These are phyloP conservation scores for Leucopsar rothschildi DNA, from an alignment of 2,113 vertebrate genomes.

Conservation along the genomic window DNA sequence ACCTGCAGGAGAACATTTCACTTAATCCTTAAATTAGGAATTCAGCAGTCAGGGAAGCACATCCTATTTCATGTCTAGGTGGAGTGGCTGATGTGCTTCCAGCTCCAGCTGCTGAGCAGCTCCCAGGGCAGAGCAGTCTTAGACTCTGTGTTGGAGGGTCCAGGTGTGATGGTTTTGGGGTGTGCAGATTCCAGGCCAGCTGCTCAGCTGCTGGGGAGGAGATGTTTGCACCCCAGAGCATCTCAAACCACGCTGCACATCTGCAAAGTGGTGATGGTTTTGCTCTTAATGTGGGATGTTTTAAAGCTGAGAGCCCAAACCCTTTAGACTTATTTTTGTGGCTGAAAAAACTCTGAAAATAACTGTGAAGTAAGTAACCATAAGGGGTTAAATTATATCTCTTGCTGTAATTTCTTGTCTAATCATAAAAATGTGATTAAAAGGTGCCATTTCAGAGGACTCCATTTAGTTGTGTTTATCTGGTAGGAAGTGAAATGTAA, in stretches of 20 bases:
- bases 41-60: fast-evolving
- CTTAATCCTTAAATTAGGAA: not conserved
- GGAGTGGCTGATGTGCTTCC: not conserved
- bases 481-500: not conserved
- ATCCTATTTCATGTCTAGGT: not conserved
- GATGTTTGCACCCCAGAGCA: not conserved
- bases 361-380: not conserved
- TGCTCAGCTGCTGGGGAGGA: not conserved
- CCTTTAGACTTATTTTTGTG: not conserved
- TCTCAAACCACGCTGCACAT: fast-evolving
- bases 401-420: not conserved
- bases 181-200: not conserved
- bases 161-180: not conserved
- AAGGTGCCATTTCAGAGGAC: not conserved
- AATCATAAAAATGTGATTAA: not conserved
- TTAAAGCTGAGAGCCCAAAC: not conserved
- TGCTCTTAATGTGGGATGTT: not conserved
- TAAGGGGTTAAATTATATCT: not conserved
- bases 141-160: not conserved
- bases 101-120: not conserved
- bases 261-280: not conserved
- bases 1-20: fast-evolving
- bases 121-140: not conserved
- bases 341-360: not conserved
- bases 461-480: not conserved